Conservation (phyloP, 2,113 vertebrate genomes). For the Herpailurus yagouaroundi region DNA sequence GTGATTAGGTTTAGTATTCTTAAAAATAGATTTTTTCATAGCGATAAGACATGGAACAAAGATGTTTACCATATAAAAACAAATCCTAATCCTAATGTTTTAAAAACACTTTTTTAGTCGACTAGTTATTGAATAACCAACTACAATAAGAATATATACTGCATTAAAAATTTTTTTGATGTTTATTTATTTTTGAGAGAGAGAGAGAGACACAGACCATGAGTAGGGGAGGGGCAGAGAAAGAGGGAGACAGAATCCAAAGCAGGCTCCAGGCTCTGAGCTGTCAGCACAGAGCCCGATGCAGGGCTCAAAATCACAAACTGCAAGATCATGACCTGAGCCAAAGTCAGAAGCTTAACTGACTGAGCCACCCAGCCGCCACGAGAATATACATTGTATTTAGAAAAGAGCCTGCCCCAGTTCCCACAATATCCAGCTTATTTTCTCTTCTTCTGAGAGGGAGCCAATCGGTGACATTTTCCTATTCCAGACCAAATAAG, state of each 20-base stretch:
- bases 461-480: neutral
- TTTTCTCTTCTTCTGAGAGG: neutral
- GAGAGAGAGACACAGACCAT: too few relatives aligned
- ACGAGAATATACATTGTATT: neutral
- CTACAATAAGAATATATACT: neutral
- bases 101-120: neutral
- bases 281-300: too few relatives aligned
- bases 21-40: neutral
- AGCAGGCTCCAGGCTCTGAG: too few relatives aligned
- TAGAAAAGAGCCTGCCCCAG: neutral
- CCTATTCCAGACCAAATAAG: neutral
- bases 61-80: neutral
- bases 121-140: neutral
- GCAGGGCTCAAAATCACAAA: too few relatives aligned
- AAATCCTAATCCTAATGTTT: neutral
- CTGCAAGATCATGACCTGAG: too few relatives aligned
- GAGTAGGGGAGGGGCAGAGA: too few relatives aligned
- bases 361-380: too few relatives aligned
- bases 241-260: too few relatives aligned
- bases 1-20: neutral
- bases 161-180: too few relatives aligned
- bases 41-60: neutral
- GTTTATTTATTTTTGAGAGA: too few relatives aligned
- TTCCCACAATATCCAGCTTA: neutral
- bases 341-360: too few relatives aligned